A percentile compares a stretch with the other conserved stretches of the same genome.
Evolutionary conservation across 1,140 invertebrate species (phyloP).

Genomic region (Agrilus planipennis): DNA sequence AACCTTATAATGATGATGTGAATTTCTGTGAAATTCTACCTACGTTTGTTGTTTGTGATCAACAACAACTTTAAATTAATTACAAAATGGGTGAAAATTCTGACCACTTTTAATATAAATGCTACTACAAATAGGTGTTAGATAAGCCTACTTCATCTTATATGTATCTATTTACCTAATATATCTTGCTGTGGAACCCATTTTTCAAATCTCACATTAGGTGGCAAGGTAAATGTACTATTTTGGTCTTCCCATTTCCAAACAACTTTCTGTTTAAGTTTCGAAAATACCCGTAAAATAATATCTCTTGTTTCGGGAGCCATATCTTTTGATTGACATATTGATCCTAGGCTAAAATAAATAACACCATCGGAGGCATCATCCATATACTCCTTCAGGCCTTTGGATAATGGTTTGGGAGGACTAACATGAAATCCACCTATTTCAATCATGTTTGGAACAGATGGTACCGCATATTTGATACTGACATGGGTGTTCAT

Average conservation of each 20-base stretch:
- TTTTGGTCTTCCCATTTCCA: constrained; percentile 39
- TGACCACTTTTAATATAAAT: too few species aligned
- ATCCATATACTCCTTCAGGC: constrained; percentile 41
- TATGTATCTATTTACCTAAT: constrained; percentile 41
- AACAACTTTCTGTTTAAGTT: constrained; percentile 37
- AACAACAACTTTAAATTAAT: too few species aligned
- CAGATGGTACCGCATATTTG: constrained; percentile 28
- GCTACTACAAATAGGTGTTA: too few species aligned
- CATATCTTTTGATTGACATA: constrained; percentile 42
- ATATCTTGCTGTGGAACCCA: constrained; percentile 62
- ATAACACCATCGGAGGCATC: constrained; percentile 41
- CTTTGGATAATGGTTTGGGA: constrained; percentile 27
- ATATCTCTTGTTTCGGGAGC: constrained; percentile 26
- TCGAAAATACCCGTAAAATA: constrained; percentile 35
- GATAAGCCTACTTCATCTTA: too few species aligned
- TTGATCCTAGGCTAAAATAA: constrained; percentile 49
- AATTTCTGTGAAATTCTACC: too few species aligned
- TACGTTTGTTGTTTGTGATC: too few species aligned
- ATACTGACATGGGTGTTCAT: constrained; percentile 39
- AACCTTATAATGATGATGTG: too few species aligned
- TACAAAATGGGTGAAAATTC: too few species aligned
- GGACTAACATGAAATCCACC: constrained; percentile 41
- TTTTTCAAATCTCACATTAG: constrained; percentile 46
- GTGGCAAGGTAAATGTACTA: constrained; percentile 16
- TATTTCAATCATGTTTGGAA: constrained; percentile 39